Base-by-base conservation (phyloP, 2,888 invertebrate species). In the Agapetus fuscipes region DNA sequence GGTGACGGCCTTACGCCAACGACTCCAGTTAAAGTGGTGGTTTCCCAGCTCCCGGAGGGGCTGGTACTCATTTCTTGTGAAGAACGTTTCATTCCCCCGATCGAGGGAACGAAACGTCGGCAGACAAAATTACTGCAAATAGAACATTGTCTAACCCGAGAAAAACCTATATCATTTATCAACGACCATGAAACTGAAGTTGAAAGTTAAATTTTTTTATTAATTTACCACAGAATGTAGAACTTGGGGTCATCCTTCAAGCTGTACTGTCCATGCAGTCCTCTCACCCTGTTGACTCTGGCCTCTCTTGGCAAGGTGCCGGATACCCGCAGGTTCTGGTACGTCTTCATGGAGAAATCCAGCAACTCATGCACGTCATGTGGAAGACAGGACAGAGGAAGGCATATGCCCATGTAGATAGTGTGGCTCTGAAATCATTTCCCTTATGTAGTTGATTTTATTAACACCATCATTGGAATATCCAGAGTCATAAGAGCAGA, bases 271-370 rank as follows among this genome's bases (percentile, higher is more conserved):
- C 48, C 54, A 16, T 57, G 55, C 2, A 67, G 49, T 34, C 52
- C 56, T 46, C 66, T 57, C 0, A 61, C 48, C 3, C 56, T 55
- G 2, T 49, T 52, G 29, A 69, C 50, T 46, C 54, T 62, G 3
- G 61, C 56, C 3, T 51, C 44, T 37, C 69, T 57, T 2, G 66
- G 61, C 1, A 61, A 49, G 2, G 64, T 59, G 36, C 55, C 59
- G 45, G 62, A 64, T 5, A 58, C 54, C 39, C 62, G 60, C 20
- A 64, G 51, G 39, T 66, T 62, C 39, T 66, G 65, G 43, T 62
- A 65, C 27, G 67, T 57, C 56, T 64, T 64, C 13, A 64, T 59
- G 11, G 67, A 66, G 51, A 71, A 71, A 42, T 62, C 60, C n/a
- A 74, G 51, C 20, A 74, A 54, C 2, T 64, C 60, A 13, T 59